phyloP scores from a whole-genome alignment of 2,888 invertebrate genomes.

The Globia sparganii region DNA sequence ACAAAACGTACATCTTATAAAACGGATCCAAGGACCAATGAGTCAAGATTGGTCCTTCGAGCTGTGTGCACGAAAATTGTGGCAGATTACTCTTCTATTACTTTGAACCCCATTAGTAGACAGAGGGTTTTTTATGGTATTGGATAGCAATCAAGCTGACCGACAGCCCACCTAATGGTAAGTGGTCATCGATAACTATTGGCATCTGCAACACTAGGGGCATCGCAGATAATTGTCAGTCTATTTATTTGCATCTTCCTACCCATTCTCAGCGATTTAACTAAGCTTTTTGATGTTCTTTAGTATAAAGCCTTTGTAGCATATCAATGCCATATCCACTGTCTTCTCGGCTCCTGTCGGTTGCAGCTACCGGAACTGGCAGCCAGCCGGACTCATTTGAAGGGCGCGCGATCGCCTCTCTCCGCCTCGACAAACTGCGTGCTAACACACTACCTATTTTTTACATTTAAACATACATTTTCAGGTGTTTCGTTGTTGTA shows the following conservation, averaged over 20 bases:
- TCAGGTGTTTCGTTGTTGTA: slow-evolving; percentile 7
- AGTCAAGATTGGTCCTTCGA: background rate
- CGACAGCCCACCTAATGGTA: background rate
- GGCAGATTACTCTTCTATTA: background rate
- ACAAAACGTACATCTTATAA: no score
- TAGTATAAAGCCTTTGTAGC: background rate
- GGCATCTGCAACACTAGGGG: no score
- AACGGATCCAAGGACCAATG: background rate
- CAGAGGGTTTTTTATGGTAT: background rate
- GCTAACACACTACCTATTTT: slow-evolving; percentile 49
- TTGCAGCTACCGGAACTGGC: slow-evolving; percentile 79
- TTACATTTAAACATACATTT: slow-evolving; percentile 33
- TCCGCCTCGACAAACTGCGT: slow-evolving; percentile 67
- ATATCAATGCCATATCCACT: slow-evolving; percentile 52
- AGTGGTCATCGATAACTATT: no score
- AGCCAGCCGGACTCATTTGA: slow-evolving; percentile 82
- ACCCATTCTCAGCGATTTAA: background rate
- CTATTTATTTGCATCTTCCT: background rate
- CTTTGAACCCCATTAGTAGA: background rate
- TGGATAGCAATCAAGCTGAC: background rate
- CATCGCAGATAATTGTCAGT: background rate
- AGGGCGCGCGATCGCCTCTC: slow-evolving; percentile 80
- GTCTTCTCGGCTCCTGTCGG: slow-evolving; percentile 26
- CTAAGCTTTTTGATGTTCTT: background rate
- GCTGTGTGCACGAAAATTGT: no score